phyloP scores from a whole-genome alignment of 2,888 invertebrate species.

The Lobophora halterata region DNA sequence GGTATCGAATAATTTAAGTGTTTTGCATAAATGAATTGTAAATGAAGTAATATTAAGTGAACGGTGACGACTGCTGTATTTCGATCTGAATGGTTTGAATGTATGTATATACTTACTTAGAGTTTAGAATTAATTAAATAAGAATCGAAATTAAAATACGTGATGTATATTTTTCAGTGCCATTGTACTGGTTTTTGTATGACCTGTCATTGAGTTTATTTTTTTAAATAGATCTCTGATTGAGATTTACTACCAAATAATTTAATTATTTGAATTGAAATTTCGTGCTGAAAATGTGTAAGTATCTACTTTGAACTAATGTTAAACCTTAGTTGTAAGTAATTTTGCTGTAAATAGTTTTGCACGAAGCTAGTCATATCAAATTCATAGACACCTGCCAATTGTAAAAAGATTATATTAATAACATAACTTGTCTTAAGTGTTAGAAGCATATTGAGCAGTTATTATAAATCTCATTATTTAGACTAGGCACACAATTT shows the following conservation, averaged over 20 bases:
- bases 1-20: slow-evolving; percentile 22
- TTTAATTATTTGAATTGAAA: too few species aligned
- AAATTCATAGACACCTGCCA: slow-evolving; percentile 43
- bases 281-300: slow-evolving; percentile 9
- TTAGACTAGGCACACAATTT: too few species aligned
- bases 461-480: too few species aligned
- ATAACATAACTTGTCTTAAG: slow-evolving; percentile 27
- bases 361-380: slow-evolving; percentile 66
- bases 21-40: slow-evolving; percentile 38
- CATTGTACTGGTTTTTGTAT: neutral
- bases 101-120: slow-evolving; percentile 25
- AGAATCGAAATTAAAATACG: slow-evolving; percentile 10
- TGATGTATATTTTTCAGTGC: slow-evolving; percentile 13
- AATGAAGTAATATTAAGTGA: slow-evolving; percentile 32
- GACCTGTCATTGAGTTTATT: too few species aligned
- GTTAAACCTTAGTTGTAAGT: too few species aligned
- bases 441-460: too few species aligned
- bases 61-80: slow-evolving; percentile 47
- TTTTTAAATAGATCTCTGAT: too few species aligned
- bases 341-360: slow-evolving; percentile 60
- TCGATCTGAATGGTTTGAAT: slow-evolving; percentile 36
- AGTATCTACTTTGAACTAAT: too few species aligned
- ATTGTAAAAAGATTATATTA: slow-evolving; percentile 32
- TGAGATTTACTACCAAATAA: too few species aligned
- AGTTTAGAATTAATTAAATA: slow-evolving; percentile 15